A percentile compares a stretch with the other conserved stretches of the same genome.
Evolutionary conservation across 2,888 invertebrate genomes (phyloP).

Genomic region (Cosmopolites sordidus): DNA sequence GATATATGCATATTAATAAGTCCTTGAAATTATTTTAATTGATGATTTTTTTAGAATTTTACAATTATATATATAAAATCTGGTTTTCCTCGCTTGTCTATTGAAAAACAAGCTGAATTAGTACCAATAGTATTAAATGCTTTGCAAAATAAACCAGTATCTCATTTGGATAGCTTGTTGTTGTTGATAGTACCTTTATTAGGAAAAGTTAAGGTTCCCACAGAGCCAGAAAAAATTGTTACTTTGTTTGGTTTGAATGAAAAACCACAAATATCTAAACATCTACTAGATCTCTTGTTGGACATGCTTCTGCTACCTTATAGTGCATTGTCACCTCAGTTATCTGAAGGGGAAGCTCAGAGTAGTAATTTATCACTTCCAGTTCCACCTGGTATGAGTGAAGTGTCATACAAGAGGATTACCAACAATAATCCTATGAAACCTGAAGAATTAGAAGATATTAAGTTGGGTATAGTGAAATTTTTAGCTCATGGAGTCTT

Average conservation of each 20-base stretch:
- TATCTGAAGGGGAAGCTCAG: constrained; percentile 30
- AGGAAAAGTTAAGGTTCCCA: constrained; percentile 64
- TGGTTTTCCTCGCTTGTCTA: constrained; percentile 79
- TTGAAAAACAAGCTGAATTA: constrained; percentile 69
- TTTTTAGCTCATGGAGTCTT: constrained; percentile 78
- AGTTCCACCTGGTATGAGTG: constrained; percentile 74
- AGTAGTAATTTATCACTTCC: constrained; percentile 42
- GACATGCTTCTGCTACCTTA: constrained; percentile 84
- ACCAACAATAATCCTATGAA: constrained; percentile 66
- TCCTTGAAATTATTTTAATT: not conserved
- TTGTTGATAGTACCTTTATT: constrained; percentile 76
- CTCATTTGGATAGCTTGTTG: constrained; percentile 82
- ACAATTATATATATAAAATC: constrained; percentile 89
- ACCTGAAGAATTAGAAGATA: constrained; percentile 79
- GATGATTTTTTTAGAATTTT: constrained; percentile 81
- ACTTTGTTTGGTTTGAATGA: constrained; percentile 67
- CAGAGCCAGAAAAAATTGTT: constrained; percentile 59
- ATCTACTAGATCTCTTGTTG: constrained; percentile 71
- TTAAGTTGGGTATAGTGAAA: constrained; percentile 76
- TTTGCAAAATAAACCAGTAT: constrained; percentile 73
- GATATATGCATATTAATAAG: constrained; percentile 36
- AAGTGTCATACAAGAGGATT: constrained; percentile 71
- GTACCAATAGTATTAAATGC: constrained; percentile 72
- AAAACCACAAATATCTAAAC: constrained; percentile 63
- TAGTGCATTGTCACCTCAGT: constrained; percentile 43